These are phyloP conservation scores for Pseudopipra pipra DNA, from an alignment of 2,113 vertebrate genomes.

Conservation along the genomic window DNA sequence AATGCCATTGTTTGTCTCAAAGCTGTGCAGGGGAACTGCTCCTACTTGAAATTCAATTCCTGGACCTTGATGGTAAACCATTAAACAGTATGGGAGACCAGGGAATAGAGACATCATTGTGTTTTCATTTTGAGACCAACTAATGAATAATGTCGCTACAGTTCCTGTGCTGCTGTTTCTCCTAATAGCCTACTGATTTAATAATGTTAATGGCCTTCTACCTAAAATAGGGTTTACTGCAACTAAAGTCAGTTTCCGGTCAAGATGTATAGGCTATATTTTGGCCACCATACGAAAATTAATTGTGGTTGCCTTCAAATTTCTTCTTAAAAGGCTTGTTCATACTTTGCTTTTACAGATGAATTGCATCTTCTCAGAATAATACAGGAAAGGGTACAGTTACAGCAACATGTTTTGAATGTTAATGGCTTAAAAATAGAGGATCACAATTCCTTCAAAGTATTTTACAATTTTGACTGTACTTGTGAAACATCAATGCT, in stretches of 20 bases:
- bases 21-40: background rate
- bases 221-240: background rate
- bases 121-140: background rate
- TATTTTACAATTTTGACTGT: background rate
- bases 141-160: background rate
- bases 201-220: constrained; percentile 32
- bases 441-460: background rate
- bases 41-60: background rate
- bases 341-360: background rate
- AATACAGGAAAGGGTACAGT: background rate
- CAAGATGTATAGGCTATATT: background rate
- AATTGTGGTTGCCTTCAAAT: background rate
- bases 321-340: background rate
- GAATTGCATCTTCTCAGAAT: background rate
- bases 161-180: background rate
- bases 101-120: background rate
- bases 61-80: background rate
- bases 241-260: background rate
- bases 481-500: background rate
- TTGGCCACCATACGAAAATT: background rate
- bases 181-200: constrained; percentile 26
- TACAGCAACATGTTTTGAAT: background rate
- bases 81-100: background rate
- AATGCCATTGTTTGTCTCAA: background rate
- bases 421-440: background rate